Evolutionary conservation across 2,797 vertebrate species (phyloP).

Genomic region (Sebastes glaucus): DNA sequence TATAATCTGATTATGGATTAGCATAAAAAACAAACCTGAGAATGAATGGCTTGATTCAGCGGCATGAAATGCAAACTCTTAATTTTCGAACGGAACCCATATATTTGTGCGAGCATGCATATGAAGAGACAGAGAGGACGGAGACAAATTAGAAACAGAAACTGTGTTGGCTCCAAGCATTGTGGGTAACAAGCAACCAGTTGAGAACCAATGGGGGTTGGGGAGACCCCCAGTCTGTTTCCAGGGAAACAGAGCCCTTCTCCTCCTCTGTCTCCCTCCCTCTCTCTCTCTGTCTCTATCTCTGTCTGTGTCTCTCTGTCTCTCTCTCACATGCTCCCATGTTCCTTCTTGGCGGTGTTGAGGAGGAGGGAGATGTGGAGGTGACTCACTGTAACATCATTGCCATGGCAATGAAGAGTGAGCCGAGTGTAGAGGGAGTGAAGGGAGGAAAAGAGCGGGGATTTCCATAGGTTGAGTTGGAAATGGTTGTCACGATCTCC

Average conservation of each 20-base stretch:
- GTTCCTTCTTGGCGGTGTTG: conserved; percentile 67
- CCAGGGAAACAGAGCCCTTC: conserved; percentile 81
- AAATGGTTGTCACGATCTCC: conserved; percentile 37
- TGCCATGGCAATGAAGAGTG: conserved; percentile 80
- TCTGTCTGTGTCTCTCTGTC: conserved; percentile 40
- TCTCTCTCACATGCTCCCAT: conserved; percentile 51
- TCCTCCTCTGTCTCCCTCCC: conserved; percentile 30
- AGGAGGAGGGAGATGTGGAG: conserved; percentile 77
- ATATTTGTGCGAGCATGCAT: background rate
- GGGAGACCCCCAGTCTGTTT: conserved; percentile 80
- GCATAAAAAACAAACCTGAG: background rate
- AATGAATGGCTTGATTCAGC: background rate
- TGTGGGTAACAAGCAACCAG: conserved; percentile 75
- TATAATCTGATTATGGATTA: conserved; percentile 8
- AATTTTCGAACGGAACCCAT: background rate
- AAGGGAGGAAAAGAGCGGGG: conserved; percentile 41
- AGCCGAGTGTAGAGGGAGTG: conserved; percentile 50
- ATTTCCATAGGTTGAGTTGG: conserved; percentile 54
- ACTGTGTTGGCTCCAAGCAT: conserved; percentile 54
- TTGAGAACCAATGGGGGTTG: conserved; percentile 76
- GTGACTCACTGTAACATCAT: conserved; percentile 83
- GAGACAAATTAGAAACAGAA: conserved; percentile 68
- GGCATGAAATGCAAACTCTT: conserved; percentile 10
- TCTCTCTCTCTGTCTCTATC: conserved; percentile 16
- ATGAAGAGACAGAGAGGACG: conserved; percentile 45